phyloP scores from a whole-genome alignment of 2,113 vertebrate species.

The Tetraodon nigroviridis region DNA sequence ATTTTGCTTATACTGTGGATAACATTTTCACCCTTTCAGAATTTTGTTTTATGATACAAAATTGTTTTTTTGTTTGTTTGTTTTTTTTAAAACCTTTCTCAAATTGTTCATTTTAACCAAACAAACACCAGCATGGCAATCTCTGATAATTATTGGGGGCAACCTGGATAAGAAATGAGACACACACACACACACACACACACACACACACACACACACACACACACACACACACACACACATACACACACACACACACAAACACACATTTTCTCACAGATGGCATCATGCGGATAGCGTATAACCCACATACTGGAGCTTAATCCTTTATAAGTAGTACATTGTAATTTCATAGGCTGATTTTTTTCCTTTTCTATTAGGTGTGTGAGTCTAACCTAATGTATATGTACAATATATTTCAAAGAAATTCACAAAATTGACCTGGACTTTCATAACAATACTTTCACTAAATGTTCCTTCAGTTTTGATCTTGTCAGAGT shows the following conservation, averaged over 20 bases:
- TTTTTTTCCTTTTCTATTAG: constrained; percentile 10
- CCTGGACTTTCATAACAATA: too few relatives aligned
- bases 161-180: constrained; percentile 50
- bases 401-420: too few relatives aligned
- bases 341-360: constrained; percentile 18
- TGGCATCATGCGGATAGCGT: constrained; percentile 55
- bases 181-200: constrained; percentile 13
- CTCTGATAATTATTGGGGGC: neutral
- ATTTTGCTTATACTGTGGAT: too few relatives aligned
- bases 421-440: too few relatives aligned
- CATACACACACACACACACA: constrained; percentile 1
- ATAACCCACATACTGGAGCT: constrained; percentile 63
- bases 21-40: too few relatives aligned
- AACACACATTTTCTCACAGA: constrained; percentile 49
- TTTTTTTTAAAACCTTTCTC: neutral
- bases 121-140: constrained; percentile 2
- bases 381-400: too few relatives aligned
- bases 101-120: neutral
- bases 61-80: too few relatives aligned
- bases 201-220: constrained; percentile 13
- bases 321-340: constrained; percentile 48
- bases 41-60: too few relatives aligned
- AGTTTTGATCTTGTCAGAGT: too few relatives aligned
- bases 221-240: constrained; percentile 11
- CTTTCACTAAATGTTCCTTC: too few relatives aligned